These are phyloP conservation scores for Xestobium rufovillosum DNA, from an alignment of 2,888 invertebrate genomes.

Conservation along the genomic window DNA sequence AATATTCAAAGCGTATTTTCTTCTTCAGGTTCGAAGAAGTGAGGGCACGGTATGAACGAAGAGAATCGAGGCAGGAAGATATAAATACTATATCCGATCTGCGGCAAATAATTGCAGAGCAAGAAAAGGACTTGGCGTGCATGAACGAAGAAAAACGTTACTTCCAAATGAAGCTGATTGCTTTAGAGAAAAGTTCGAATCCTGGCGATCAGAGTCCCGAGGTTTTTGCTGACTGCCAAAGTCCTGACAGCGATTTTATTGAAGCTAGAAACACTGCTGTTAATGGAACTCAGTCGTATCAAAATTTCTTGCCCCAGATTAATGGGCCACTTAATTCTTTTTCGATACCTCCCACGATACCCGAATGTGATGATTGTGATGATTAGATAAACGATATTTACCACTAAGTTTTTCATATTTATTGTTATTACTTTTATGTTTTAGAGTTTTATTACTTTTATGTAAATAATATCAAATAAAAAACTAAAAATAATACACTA, in stretches of 20 bases:
- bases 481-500: too few relatives aligned
- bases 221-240: conserved; percentile 29
- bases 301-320: conserved; percentile 12
- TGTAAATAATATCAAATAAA: too few relatives aligned
- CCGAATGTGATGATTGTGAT: conserved; percentile 36
- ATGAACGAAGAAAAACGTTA: conserved; percentile 52
- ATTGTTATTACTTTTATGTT: too few relatives aligned
- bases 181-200: conserved; percentile 32
- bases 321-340: conserved; percentile 19
- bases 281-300: conserved; percentile 15
- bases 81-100: conserved; percentile 49
- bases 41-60: conserved; percentile 49
- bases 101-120: conserved; percentile 49
- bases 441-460: too few relatives aligned
- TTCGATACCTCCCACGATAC: conserved; percentile 40
- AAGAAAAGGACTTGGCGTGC: conserved; percentile 50
- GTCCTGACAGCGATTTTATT: background rate
- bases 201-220: conserved; percentile 30
- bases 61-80: conserved; percentile 51
- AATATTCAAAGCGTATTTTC: background rate
- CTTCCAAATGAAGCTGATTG: conserved; percentile 48
- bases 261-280: background rate
- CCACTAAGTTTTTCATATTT: conserved; percentile 14
- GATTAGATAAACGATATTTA: conserved; percentile 21
- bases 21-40: conserved; percentile 50